Evolutionary conservation across 2,113 vertebrate genomes (phyloP).

Genomic region (Motacilla tschutschensis): DNA sequence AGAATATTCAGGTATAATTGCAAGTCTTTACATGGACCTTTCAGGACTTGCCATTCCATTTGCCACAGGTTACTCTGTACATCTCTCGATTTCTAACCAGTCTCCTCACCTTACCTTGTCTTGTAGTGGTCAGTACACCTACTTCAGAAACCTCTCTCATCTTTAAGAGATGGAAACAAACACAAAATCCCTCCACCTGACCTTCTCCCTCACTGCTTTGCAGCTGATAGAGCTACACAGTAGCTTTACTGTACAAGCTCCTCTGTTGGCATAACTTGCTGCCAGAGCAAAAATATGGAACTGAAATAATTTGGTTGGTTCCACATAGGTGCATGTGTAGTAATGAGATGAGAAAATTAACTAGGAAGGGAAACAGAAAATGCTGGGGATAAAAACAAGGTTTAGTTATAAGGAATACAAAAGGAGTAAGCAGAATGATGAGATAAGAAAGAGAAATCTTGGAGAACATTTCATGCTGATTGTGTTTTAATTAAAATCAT

Average conservation of each 20-base stretch:
- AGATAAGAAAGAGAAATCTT: neutral
- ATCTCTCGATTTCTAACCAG: neutral
- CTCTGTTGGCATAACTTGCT: neutral
- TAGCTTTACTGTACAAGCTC: neutral
- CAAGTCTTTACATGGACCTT: neutral
- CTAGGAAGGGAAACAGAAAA: neutral
- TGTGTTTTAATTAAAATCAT: conserved; percentile 32
- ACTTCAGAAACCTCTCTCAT: neutral
- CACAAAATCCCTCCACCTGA: neutral
- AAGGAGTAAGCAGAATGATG: neutral
- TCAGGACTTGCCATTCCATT: neutral
- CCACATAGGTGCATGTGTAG: neutral
- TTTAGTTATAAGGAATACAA: neutral
- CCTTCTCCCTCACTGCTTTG: neutral
- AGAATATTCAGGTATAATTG: neutral
- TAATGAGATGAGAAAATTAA: conserved; percentile 1
- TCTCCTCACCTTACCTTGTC: neutral
- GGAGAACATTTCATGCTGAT: neutral
- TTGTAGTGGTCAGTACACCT: neutral
- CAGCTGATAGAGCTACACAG: neutral
- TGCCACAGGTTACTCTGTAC: neutral
- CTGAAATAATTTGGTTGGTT: neutral
- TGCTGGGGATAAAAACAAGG: neutral
- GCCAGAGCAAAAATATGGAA: neutral
- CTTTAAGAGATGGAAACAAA: neutral